These are phyloP conservation scores for Spongilla lacustris DNA, from an alignment of 37 sponge, comb jelly and placozoan genomes.

Conservation along the genomic window DNA sequence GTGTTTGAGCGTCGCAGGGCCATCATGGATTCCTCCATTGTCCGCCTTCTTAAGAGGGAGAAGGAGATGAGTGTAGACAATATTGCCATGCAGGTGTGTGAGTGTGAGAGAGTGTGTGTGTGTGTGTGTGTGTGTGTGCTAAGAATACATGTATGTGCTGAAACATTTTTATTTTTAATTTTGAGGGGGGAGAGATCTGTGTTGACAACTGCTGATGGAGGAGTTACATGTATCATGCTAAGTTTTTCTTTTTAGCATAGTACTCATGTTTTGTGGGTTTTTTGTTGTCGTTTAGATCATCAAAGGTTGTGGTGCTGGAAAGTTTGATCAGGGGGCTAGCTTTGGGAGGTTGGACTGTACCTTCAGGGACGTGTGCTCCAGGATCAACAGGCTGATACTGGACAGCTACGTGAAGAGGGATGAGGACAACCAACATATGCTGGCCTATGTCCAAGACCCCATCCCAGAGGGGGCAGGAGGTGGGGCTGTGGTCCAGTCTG, in stretches of 20 bases:
- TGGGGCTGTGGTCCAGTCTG: neutral
- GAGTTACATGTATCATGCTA: too few relatives aligned
- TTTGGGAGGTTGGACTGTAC: constrained; percentile 72
- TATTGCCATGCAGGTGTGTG: constrained; percentile 48
- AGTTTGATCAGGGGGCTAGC: constrained; percentile 32
- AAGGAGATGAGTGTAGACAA: constrained; percentile 60
- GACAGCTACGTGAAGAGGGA: constrained; percentile 58
- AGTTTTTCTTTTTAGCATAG: too few relatives aligned
- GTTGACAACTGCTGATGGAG: too few relatives aligned
- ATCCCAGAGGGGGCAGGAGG: neutral
- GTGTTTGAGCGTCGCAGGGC: constrained; percentile 65
- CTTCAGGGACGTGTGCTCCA: constrained; percentile 55
- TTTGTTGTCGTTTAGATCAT: constrained; percentile 44
- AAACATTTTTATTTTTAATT: too few relatives aligned
- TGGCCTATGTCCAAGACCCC: constrained; percentile 54
- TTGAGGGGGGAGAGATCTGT: too few relatives aligned
- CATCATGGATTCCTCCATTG: constrained; percentile 70
- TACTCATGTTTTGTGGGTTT: too few relatives aligned
- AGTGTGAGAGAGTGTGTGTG: constrained; percentile 20
- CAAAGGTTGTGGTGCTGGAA: constrained; percentile 63
- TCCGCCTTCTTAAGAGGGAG: constrained; percentile 70
- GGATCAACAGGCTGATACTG: constrained; percentile 46
- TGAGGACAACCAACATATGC: constrained; percentile 31
- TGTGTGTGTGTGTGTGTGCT: neutral
- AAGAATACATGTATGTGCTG: too few relatives aligned